A percentile compares a stretch with the other conserved stretches of the same genome.
phyloP scores from a whole-genome alignment of 2,888 invertebrate genomes.

The Aquatica leii region DNA sequence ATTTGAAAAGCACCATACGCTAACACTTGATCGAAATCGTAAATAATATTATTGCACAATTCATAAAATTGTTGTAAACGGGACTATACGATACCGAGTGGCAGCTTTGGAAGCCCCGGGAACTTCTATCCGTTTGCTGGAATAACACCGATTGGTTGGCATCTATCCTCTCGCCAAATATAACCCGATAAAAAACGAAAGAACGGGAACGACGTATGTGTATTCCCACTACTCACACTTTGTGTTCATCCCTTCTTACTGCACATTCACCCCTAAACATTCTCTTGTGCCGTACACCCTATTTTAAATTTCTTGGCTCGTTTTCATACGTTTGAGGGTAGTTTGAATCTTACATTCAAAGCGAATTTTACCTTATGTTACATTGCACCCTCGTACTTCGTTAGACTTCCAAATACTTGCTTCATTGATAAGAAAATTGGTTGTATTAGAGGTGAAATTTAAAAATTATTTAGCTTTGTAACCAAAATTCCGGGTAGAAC shows the following conservation, averaged over 20 bases:
- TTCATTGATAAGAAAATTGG: slow-evolving; percentile 39
- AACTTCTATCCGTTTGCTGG: slow-evolving; percentile 30
- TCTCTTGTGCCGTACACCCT: slow-evolving; percentile 52
- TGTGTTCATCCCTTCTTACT: slow-evolving; percentile 56
- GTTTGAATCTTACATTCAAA: slow-evolving; percentile 40
- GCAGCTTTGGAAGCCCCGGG: slow-evolving; percentile 41
- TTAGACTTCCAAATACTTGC: slow-evolving; percentile 33
- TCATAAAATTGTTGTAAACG: slow-evolving; percentile 43
- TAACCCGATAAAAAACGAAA: slow-evolving; percentile 40
- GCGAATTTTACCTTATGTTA: slow-evolving; percentile 36
- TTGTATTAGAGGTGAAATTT: slow-evolving; percentile 34
- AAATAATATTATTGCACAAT: slow-evolving; percentile 38
- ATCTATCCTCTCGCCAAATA: slow-evolving; percentile 36
- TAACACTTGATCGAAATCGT: slow-evolving; percentile 27
- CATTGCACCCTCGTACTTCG: slow-evolving; percentile 30
- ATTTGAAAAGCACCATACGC: slow-evolving; percentile 10
- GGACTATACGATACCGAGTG: slow-evolving; percentile 44
- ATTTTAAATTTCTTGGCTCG: slow-evolving; percentile 50
- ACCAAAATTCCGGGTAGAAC: slow-evolving; percentile 21
- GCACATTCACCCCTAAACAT: slow-evolving; percentile 50
- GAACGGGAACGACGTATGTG: slow-evolving; percentile 47
- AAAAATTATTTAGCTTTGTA: slow-evolving; percentile 32
- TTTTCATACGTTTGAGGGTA: slow-evolving; percentile 42
- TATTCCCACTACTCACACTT: slow-evolving; percentile 44
- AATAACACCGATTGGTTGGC: slow-evolving; percentile 30